Evolutionary conservation across 2,888 invertebrate species (phyloP), one percentile per base, ranked within the genome.

Genomic region (Erannis defoliaria): DNA sequence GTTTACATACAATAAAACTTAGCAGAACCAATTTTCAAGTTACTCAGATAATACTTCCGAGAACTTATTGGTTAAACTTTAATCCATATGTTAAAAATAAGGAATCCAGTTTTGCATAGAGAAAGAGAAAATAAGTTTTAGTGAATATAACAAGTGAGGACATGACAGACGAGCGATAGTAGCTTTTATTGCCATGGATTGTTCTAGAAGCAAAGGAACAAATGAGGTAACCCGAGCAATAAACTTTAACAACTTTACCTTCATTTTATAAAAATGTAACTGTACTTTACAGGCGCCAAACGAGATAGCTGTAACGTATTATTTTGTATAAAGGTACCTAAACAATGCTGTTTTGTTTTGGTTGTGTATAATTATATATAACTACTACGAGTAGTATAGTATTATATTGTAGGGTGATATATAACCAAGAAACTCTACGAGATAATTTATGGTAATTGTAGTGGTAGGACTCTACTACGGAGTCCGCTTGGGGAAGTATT

Each of bases 191-290:
- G 48, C 48, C 61, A 10, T 16, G 37, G 42, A 64, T 66, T 58
- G 62, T 69, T 66, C 42, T 33, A 54, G 57, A 63, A 50, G 42
- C 29, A 63, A 51, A 59, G 55, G 66, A 62, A 63, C 70, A 74
- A 75, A 62, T 69, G 68, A 72, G 72, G 79, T 81, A 77, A 78
- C 75, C 75, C 71, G 74, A 62, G 70, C 75, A 69, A 79, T 85
- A 82, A 84, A 84, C 19, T 66, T 89, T 88, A 85, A 86, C 77
- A 73, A 56, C 69, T 26, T 49, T 62, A 62, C 69, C 70, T 71
- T 74, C 73, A 70, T 63, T 69, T 66, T 55, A 66, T 71, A 70
- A 81, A 83, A 82, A 78, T 29, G 40, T 82, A 85, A 86, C 85
- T 75, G 86, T 84, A 64, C 14, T 10, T 3, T 19, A n/a, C 55